Evolutionary conservation across 2,797 vertebrate species (phyloP), one percentile per base, ranked within the genome.

Genomic region (Limosa lapponica): DNA sequence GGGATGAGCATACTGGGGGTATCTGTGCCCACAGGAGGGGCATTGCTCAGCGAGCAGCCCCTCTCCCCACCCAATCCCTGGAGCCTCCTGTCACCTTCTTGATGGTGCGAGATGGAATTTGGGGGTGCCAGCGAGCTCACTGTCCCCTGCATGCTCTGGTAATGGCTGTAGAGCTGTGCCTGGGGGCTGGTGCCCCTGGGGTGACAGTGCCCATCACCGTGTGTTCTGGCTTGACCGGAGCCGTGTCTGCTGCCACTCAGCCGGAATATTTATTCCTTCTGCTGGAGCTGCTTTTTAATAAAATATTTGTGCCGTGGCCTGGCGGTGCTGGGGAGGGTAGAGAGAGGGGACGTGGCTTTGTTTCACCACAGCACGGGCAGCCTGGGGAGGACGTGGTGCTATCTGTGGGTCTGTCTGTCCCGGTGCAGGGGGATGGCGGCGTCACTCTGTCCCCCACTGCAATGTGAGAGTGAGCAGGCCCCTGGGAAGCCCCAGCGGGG

Each of bases 361-460:
- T 32, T 64, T 46, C 1, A 1, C 61, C 5, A 1, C 51, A 32
- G 16, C 69, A 2, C 9, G 0, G 61, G 34, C 0, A 0, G 44
- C 51, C 48, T 5, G 1, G 8, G 23, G 55, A 28, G 48, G 61
- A 34, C 5, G 0, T 0, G 0, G 32, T n/a, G 46, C 73, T 79
- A 8, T 11, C 51, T 25, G 12, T 39, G 79, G 5, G 10, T 78
- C 86, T 2, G 3, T 87, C 78, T 71, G 64, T 69, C 55, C 39
- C 46, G 0, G 0, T 28, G 30, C 46, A 11, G 28, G 28, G 34
- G 37, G 15, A 15, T 34, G 30, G 27, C 1, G 0, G 24, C 58
- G 74, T 91, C 91, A 67, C 51, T 6, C 1, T 1, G 1, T 82
- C 49, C 70, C 65, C 73, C 43, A 0, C n/a, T 48, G 55, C 25